Base-by-base conservation (phyloP, 2,797 vertebrate genomes). In the Apogon hyalosoma region DNA sequence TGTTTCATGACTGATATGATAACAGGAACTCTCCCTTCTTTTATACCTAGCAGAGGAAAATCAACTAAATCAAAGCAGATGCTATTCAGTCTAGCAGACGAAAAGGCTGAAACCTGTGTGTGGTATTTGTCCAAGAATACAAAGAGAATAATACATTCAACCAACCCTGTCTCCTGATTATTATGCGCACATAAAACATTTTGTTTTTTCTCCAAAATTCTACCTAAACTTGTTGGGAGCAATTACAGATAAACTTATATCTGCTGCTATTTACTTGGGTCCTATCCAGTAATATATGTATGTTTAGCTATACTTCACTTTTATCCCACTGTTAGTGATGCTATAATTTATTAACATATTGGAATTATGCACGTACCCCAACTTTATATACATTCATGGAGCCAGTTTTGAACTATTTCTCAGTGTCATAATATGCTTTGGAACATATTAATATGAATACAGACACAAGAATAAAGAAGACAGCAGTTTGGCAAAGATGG, bases 1-100 rank as follows among this genome's bases (percentile, higher is more conserved):
- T 86, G 85, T 72, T 79, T 78, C 57, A 59, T 53, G 39, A 51
- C 63, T 62, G 61, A 46, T 63, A 33, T 46, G 61, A 76, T 69
- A 55, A 62, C 73, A 75, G 58, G 21, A 78, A 51, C 59, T 61
- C 63, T 55, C 18, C 19, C 49, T 33, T 78, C 66, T 43, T 61
- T 69, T 47, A 43, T 41, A 75, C 47, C 39, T 16, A 52, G 55
- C 28, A 61, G 45, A 31, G 11, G 43, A 63, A 69, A 75, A 69
- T 51, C 43, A 69, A 73, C 43, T 21, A 21, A 63, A 57, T 43
- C 56, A 54, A 16, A 50, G 74, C 56, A 52, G 58, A 50, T 61
- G 59, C 48, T 66, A 11, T 21, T 39, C 60, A 46, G 1, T 59
- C n/a, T 4, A 42, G 40, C 7, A 62, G 24, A 11, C 24, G 16